Evolutionary conservation across 2,888 invertebrate genomes (phyloP).

Genomic region (Perizoma flavofasciatum): DNA sequence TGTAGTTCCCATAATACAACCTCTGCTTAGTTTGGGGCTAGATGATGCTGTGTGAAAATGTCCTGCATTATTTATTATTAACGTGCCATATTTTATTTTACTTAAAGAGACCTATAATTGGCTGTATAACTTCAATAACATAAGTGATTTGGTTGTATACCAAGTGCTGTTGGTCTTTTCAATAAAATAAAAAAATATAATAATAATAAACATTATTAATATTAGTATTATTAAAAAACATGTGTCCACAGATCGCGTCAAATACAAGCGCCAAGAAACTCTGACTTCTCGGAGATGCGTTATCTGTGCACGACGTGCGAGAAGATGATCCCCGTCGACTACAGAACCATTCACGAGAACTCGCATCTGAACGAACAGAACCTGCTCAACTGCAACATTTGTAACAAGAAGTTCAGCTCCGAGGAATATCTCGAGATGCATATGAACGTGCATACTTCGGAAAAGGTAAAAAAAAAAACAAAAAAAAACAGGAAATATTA

Average conservation of each 20-base stretch:
- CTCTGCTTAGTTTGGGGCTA: too few relatives aligned
- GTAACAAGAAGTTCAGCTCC: slow-evolving; percentile 89
- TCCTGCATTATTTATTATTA: too few relatives aligned
- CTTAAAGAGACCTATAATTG: too few relatives aligned
- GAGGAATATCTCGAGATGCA: slow-evolving; percentile 88
- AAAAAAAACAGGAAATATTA: neutral
- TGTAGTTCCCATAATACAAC: too few relatives aligned
- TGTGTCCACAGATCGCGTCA: slow-evolving; percentile 58
- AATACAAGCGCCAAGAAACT: slow-evolving; percentile 75
- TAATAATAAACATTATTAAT: too few relatives aligned
- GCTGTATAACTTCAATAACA: too few relatives aligned
- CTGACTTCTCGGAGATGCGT: slow-evolving; percentile 55
- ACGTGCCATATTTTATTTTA: too few relatives aligned
- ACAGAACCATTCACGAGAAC: slow-evolving; percentile 85
- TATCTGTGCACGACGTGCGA: slow-evolving; percentile 83
- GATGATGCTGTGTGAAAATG: too few relatives aligned
- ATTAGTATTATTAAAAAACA: too few relatives aligned
- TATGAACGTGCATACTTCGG: slow-evolving; percentile 86
- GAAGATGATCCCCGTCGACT: slow-evolving; percentile 71
- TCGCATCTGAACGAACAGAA: slow-evolving; percentile 85
- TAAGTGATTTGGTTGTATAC: too few relatives aligned
- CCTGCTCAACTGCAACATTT: slow-evolving; percentile 85
- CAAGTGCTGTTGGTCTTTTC: too few relatives aligned
- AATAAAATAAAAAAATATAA: too few relatives aligned
- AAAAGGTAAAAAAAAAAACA: slow-evolving; percentile 79